Evolutionary conservation across 2,797 vertebrate species (phyloP), one percentile per base, ranked within the genome.

Genomic region (Hyperoplus immaculatus): DNA sequence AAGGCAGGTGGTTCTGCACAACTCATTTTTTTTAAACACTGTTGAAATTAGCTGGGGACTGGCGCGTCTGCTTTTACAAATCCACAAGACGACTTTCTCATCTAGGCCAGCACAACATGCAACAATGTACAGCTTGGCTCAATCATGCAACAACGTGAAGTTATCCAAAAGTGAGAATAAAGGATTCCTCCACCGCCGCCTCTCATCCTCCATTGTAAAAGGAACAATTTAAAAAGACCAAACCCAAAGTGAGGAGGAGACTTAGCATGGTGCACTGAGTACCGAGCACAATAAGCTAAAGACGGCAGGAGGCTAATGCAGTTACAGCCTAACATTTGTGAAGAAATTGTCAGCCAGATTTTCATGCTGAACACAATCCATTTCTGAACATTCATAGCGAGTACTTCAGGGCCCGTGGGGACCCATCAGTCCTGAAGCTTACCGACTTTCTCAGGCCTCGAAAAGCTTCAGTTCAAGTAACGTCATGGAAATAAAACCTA

Each of bases 391-490:
- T 82, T 88, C 69, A 70, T 53, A 51, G 6, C 1, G 8, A 54
- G 58, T 16, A 65, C 58, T 60, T 68, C 74, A 57, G n/a, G 6
- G 62, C 39, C 62, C 13, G 8, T 5, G 15, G 42, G 38, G 70
- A 78, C 61, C 70, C 73, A 65, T 58, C 42, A 2, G 49, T 67
- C 42, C 10, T n/a, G 67, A 78, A 87, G 75, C 75, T 72, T 18
- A 15, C 66, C 69, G 67, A 72, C 68, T 58, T 64, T 18, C 53
- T 81, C 64, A 81, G 60, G 56, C 73, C 16, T 9, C 47, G 46
- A 69, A 80, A 79, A 76, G 63, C 57, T 83, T 88, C 71, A 65
- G 51, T 88, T 92, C 88, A 91, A 91, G 89, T 92, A 84, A 89
- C 21, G 50, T 80, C 75, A 67, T 16, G 18, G 43, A 67, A 83